Conservation (phyloP, 1,140 invertebrate genomes). For the Drosophila pandora region DNA sequence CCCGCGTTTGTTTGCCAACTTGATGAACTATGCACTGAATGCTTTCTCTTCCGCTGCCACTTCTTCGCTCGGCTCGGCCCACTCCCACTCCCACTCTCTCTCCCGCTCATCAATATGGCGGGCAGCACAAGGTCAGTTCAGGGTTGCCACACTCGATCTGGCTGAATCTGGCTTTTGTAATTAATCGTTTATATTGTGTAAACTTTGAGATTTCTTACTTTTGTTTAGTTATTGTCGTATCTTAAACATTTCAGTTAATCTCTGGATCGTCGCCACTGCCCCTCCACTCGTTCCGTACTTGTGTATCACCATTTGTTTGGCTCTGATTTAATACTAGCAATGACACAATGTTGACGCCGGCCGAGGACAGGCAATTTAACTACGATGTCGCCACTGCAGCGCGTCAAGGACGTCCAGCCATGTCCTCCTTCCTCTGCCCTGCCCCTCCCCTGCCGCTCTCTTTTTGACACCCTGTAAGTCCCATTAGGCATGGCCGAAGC, state of each 20-base stretch:
- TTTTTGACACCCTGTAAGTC: conserved; percentile 9
- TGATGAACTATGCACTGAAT: conserved; percentile 67
- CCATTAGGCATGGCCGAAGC: conserved; percentile 43
- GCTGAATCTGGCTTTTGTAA: too few relatives aligned
- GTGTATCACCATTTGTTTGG: conserved; percentile 50
- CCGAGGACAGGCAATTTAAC: conserved; percentile 76
- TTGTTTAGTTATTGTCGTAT: background rate
- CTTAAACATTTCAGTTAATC: conserved; percentile 16
- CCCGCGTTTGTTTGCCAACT: conserved; percentile 70
- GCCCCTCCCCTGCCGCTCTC: background rate
- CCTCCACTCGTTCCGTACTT: conserved; percentile 18
- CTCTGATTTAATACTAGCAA: conserved; percentile 70
- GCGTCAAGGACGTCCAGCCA: conserved; percentile 48
- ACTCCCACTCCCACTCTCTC: too few relatives aligned
- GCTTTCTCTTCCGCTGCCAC: background rate
- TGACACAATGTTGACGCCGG: conserved; percentile 48
- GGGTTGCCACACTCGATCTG: conserved; percentile 33
- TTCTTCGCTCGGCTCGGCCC: too few relatives aligned
- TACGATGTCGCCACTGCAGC: conserved; percentile 57
- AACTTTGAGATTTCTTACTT: background rate
- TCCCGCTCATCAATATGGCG: conserved; percentile 2
- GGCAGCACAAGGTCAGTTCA: conserved; percentile 20
- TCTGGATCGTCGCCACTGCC: background rate
- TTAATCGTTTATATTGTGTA: background rate
- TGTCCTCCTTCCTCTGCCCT: background rate